Evolutionary conservation across 2,797 vertebrate species (phyloP), one percentile per base, ranked within the genome.

Genomic region (Florisuga fusca): DNA sequence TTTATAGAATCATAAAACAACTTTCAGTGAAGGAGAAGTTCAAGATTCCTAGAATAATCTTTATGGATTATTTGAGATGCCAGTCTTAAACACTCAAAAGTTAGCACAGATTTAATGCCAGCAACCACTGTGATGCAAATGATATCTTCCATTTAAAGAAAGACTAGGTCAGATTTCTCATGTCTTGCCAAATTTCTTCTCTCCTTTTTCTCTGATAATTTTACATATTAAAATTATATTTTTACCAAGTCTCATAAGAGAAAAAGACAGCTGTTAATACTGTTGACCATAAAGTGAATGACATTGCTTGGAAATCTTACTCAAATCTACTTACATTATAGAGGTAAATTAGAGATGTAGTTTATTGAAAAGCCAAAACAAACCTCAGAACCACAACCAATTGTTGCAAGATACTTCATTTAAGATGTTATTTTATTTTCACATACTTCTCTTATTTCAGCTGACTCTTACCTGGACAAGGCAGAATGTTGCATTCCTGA

Each of bases 401-500:
- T 31, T 55, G 45, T 1, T 46, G 48, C 11, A 90, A 66, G 25
- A 71, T 23, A 61, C 0, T 77, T 54, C 9, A 12, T 66, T 38
- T 26, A 93, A 29, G 48, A 43, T 7, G 13, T 8, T 46, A 38
- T 29, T 84, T 84, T 18, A 18, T 51, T 81, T 41, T 33, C 25
- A 25, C 7, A 34, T 17, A 25, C 4, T 41, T 66, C 18, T 38
- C 29, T 20, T 1, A 21, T 33, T 64, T 71, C 2, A 21, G 25
- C 46, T 33, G n/a, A 46, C 17, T 57, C 97, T 97, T 95, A 99
- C 99, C 99, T 97, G 99, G 99, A 93, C 99, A 99, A 34, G 99
- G 99, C 33, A 99, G 98, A 91, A 99, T 98, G 97, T 99, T 99
- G 93, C 99, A 99, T 92, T 99, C 99, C 94, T 99, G 99, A 91